A percentile compares a stretch with the other conserved stretches of the same genome.
phyloP scores from a whole-genome alignment of 1,140 invertebrate species.

The Agrilus planipennis region DNA sequence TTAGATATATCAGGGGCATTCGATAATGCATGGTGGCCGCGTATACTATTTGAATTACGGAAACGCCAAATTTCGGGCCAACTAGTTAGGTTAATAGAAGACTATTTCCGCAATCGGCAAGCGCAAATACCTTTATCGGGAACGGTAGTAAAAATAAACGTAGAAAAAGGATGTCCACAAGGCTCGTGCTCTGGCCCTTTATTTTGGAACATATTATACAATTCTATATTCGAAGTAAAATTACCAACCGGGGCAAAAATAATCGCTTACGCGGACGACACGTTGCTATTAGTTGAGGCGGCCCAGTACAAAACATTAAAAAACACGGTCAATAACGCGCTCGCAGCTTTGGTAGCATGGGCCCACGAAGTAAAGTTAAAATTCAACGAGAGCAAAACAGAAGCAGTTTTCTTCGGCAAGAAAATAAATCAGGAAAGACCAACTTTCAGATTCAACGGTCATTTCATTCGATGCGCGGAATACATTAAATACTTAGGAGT shows the following conservation, averaged over 20 bases:
- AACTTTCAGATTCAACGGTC: neutral
- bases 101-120: neutral
- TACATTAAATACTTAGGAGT: neutral
- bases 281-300: conserved; percentile 1
- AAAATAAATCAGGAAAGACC: neutral
- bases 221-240: conserved; percentile 9
- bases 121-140: neutral
- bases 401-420: neutral
- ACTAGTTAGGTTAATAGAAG: too few relatives aligned
- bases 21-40: neutral
- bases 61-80: too few relatives aligned
- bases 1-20: neutral
- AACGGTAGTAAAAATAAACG: neutral
- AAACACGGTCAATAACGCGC: neutral
- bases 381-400: neutral
- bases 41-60: too few relatives aligned
- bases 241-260: neutral
- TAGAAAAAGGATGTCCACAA: conserved; percentile 22
- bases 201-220: conserved; percentile 20
- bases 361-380: neutral
- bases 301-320: neutral
- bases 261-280: conserved; percentile 3
- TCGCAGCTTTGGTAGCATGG: neutral
- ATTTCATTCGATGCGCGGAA: neutral
- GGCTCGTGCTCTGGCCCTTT: conserved; percentile 21